Conservation (phyloP, 2,888 invertebrate genomes). For the Prosopocoilus inquinatus region DNA sequence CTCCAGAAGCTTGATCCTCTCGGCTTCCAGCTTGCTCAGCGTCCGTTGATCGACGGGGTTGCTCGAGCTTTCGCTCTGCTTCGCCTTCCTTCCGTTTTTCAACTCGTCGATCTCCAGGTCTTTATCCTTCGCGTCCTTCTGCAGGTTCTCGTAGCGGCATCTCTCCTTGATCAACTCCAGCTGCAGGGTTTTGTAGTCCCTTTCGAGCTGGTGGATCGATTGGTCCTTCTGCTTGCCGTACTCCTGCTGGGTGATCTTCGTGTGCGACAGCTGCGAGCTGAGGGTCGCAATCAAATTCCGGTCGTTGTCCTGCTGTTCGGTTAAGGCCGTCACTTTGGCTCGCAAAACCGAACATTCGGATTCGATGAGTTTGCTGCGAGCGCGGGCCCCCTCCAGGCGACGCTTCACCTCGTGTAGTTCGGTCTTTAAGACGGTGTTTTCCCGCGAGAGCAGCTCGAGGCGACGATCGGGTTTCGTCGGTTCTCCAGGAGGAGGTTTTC, state of each 20-base stretch:
- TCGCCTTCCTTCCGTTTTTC: conserved; percentile 2
- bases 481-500: conserved; percentile 4
- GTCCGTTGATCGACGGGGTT: conserved; percentile 9
- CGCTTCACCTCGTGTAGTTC: conserved; percentile 61
- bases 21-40: conserved; percentile 55
- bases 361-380: conserved; percentile 67
- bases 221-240: conserved; percentile 54
- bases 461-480: conserved; percentile 28
- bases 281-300: conserved; percentile 63
- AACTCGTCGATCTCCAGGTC: conserved; percentile 34
- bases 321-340: conserved; percentile 59
- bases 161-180: conserved; percentile 52
- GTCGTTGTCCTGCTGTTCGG: conserved; percentile 64
- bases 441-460: conserved; percentile 60
- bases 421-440: conserved; percentile 56
- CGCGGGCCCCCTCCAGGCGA: conserved; percentile 65
- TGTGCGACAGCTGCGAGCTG: conserved; percentile 56
- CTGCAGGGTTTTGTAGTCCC: conserved; percentile 37
- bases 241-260: conserved; percentile 55
- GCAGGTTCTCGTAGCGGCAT: conserved; percentile 54
- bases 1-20: conserved; percentile 60
- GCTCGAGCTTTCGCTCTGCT: not conserved
- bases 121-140: conserved; percentile 53
- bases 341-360: conserved; percentile 60
- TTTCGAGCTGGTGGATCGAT: conserved; percentile 49